These are phyloP conservation scores for Bufo bufo DNA, from an alignment of 2,113 vertebrate genomes.

Conservation along the genomic window DNA sequence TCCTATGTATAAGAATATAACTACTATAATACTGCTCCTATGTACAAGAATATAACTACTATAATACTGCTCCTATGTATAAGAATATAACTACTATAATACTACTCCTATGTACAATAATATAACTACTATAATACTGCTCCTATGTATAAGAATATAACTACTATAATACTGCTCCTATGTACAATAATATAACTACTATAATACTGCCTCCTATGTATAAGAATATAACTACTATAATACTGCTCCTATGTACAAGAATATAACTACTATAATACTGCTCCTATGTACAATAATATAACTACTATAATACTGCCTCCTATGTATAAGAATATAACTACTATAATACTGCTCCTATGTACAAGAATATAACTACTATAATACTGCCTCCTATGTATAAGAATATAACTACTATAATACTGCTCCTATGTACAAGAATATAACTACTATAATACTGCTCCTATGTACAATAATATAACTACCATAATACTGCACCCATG, in stretches of 20 bases:
- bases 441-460: background rate
- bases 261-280: no score
- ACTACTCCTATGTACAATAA: background rate
- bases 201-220: background rate
- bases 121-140: background rate
- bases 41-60: background rate
- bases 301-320: background rate
- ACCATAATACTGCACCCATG: background rate
- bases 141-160: background rate
- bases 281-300: background rate
- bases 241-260: background rate
- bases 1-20: no score
- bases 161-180: background rate
- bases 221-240: constrained; percentile 2
- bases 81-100: constrained; percentile 6
- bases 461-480: background rate
- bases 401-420: constrained; percentile 6
- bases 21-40: no score
- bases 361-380: constrained; percentile 13
- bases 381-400: background rate
- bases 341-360: background rate
- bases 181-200: background rate
- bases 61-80: background rate
- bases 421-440: background rate
- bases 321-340: background rate